A percentile compares a stretch with the other conserved stretches of the same genome.
Evolutionary conservation across 2,797 vertebrate genomes (phyloP).

Genomic region (Channallabes apus): DNA sequence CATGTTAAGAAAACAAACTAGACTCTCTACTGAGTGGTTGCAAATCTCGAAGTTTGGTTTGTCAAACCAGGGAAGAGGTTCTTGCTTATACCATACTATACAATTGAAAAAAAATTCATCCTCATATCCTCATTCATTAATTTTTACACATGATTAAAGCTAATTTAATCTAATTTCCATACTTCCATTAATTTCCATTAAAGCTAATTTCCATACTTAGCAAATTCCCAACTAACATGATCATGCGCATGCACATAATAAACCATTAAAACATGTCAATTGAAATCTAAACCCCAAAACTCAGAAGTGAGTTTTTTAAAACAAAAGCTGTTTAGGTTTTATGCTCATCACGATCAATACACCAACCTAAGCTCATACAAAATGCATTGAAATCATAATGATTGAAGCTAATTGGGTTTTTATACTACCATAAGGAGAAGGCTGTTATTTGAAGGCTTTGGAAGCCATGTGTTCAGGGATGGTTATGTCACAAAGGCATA

Average conservation of each 20-base stretch:
- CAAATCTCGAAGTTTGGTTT: neutral
- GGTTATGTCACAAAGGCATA: constrained; percentile 9
- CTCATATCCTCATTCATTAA: neutral
- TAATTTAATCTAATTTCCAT: too few species aligned
- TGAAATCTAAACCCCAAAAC: neutral
- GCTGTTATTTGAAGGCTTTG: neutral
- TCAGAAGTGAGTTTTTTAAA: neutral
- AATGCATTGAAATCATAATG: constrained; percentile 5
- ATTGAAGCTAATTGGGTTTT: constrained; percentile 1
- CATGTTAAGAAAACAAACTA: neutral
- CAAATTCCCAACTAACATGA: neutral
- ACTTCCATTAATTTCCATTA: too few species aligned
- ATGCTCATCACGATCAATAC: neutral
- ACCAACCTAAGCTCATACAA: neutral
- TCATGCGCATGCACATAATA: neutral
- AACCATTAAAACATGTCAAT: neutral
- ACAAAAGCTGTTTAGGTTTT: neutral
- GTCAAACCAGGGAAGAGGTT: neutral
- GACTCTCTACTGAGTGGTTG: neutral
- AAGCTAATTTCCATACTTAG: neutral
- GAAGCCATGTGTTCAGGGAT: constrained; percentile 20
- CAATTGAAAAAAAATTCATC: neutral
- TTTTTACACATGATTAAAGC: neutral
- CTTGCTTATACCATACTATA: neutral
- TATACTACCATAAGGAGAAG: neutral